These are phyloP conservation scores for Tiliacea citrago DNA, from an alignment of 2,888 invertebrate genomes.

Conservation along the genomic window DNA sequence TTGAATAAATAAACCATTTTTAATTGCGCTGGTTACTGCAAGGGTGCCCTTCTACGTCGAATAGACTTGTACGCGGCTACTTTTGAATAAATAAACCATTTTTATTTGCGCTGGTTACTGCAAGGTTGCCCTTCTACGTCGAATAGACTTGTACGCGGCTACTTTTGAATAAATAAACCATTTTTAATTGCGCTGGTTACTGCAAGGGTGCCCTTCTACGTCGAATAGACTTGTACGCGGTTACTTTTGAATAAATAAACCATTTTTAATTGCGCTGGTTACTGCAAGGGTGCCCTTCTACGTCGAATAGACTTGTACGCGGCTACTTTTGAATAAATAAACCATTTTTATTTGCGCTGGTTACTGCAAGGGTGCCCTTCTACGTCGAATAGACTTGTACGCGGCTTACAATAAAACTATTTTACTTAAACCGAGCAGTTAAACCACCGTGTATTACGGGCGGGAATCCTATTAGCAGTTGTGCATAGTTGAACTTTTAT, in stretches of 20 bases:
- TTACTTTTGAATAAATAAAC: no score
- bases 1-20: no score
- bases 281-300: neutral
- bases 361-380: neutral
- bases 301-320: neutral
- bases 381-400: constrained; percentile 2
- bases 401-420: constrained; percentile 25
- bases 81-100: no score
- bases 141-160: constrained; percentile 5
- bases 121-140: neutral
- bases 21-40: neutral
- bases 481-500: constrained; percentile 53
- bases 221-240: constrained; percentile 4
- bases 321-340: neutral
- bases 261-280: no score
- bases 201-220: neutral
- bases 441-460: constrained; percentile 12
- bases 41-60: neutral
- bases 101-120: neutral
- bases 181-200: no score
- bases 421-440: constrained; percentile 41
- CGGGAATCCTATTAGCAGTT: constrained; percentile 52
- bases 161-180: no score
- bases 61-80: constrained; percentile 7
- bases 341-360: no score